Conservation (phyloP, 2,888 invertebrate genomes). For the Drosophila helvetica region DNA sequence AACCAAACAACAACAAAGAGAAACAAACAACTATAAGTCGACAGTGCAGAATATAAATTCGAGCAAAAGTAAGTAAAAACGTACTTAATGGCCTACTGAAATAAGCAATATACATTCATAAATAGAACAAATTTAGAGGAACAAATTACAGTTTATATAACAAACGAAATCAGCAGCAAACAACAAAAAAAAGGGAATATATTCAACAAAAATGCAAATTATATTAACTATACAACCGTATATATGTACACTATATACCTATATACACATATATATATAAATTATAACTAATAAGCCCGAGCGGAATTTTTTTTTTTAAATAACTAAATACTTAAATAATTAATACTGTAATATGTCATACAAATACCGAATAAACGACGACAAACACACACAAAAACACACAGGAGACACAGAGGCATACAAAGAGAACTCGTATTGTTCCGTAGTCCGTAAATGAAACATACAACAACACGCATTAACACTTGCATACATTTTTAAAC, state of each 20-base stretch:
- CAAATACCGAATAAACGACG: slow-evolving; percentile 52
- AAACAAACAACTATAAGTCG: slow-evolving; percentile 19
- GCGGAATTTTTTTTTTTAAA: slow-evolving; percentile 56
- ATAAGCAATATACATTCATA: slow-evolving; percentile 64
- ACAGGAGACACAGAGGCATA: not conserved
- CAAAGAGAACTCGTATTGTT: slow-evolving; percentile 5
- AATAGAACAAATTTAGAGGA: slow-evolving; percentile 56
- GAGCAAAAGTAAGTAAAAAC: slow-evolving; percentile 12
- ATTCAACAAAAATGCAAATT: slow-evolving; percentile 48
- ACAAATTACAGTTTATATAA: slow-evolving; percentile 44
- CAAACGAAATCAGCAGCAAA: slow-evolving; percentile 26
- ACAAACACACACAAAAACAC: slow-evolving; percentile 52
- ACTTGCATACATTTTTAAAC: slow-evolving; percentile 38
- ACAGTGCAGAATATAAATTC: slow-evolving; percentile 12
- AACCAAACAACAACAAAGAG: slow-evolving; percentile 12
- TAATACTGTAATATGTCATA: slow-evolving; percentile 34
- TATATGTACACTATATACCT: slow-evolving; percentile 31
- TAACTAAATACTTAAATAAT: slow-evolving; percentile 41
- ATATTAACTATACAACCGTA: slow-evolving; percentile 44
- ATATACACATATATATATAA: slow-evolving; percentile 56
- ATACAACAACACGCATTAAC: slow-evolving; percentile 1
- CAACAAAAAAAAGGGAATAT: slow-evolving; percentile 45
- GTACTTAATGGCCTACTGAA: slow-evolving; percentile 36
- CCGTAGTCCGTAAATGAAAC: slow-evolving; percentile 18
- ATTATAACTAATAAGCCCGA: slow-evolving; percentile 38